Percentiles rank a stretch among this genome's conserved stretches.
phyloP scores from a whole-genome alignment of 2,888 invertebrate species.

The Catonia carolina region DNA sequence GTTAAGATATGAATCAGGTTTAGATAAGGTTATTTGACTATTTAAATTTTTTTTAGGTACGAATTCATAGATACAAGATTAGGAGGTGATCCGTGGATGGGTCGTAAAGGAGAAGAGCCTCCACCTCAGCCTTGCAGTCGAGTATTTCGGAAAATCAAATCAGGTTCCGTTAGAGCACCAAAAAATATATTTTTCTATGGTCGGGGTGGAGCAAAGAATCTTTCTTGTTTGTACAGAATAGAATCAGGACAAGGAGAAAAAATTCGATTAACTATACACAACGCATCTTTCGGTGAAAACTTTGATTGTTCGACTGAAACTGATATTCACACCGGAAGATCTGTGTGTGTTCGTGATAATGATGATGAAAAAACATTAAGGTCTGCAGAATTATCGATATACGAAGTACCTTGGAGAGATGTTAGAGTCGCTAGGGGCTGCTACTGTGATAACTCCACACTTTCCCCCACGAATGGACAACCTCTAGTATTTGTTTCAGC shows the following conservation, averaged over 20 bases:
- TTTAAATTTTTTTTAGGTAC: conserved; percentile 48
- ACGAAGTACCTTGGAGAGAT: conserved; percentile 66
- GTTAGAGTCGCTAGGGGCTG: conserved; percentile 58
- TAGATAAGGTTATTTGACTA: too few species aligned
- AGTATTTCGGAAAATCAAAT: conserved; percentile 26
- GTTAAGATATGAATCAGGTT: too few species aligned
- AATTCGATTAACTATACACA: conserved; percentile 58
- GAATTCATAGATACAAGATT: conserved; percentile 77
- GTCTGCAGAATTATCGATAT: conserved; percentile 52
- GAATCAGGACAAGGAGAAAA: conserved; percentile 51
- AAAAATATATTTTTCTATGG: conserved; percentile 77
- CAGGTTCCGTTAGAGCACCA: conserved; percentile 47
- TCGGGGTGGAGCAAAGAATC: conserved; percentile 67
- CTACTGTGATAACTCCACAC: conserved; percentile 65
- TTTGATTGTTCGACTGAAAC: conserved; percentile 60
- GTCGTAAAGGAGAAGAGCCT: conserved; percentile 42
- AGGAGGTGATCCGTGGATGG: conserved; percentile 59
- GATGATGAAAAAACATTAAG: conserved; percentile 8
- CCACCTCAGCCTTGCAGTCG: conserved; percentile 36
- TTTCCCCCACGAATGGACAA: conserved; percentile 45
- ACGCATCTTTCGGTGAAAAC: conserved; percentile 63
- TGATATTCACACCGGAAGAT: conserved; percentile 63
- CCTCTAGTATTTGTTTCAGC: conserved; percentile 59
- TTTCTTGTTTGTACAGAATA: conserved; percentile 71
- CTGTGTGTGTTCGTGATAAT: conserved; percentile 24